phyloP scores from a whole-genome alignment of 37 sponge, comb jelly and placozoan genomes.

The Bolinopsis microptera region DNA sequence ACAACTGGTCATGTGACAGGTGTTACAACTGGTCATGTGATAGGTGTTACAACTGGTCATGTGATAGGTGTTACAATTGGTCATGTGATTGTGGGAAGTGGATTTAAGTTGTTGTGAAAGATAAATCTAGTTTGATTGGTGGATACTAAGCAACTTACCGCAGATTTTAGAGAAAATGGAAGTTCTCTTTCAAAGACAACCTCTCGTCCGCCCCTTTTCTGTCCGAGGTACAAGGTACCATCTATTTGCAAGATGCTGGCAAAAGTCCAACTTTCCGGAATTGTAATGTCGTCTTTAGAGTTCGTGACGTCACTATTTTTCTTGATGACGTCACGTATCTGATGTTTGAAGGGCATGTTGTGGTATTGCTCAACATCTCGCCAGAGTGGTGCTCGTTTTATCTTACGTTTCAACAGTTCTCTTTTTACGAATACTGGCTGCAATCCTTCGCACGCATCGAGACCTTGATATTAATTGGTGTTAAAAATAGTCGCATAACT shows the following conservation, averaged over 20 bases:
- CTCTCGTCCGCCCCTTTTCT: not conserved
- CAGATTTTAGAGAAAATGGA: conserved; percentile 1
- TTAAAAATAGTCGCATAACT: not conserved
- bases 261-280: conserved; percentile 20
- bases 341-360: conserved; percentile 11
- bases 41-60: too few species aligned
- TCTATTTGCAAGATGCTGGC: not conserved
- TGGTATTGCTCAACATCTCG: conserved; percentile 29
- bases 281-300: not conserved
- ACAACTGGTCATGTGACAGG: too few species aligned
- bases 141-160: too few species aligned
- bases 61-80: too few species aligned
- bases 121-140: too few species aligned
- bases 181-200: conserved; percentile 25
- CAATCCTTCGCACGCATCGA: conserved; percentile 3
- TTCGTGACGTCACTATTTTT: not conserved
- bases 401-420: conserved; percentile 47
- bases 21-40: too few species aligned
- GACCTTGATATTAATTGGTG: not conserved
- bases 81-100: too few species aligned
- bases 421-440: conserved; percentile 23
- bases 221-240: not conserved
- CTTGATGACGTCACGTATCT: not conserved
- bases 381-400: not conserved
- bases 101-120: too few species aligned